Conservation (phyloP, 2,113 vertebrate species). For the Strix aluco region DNA sequence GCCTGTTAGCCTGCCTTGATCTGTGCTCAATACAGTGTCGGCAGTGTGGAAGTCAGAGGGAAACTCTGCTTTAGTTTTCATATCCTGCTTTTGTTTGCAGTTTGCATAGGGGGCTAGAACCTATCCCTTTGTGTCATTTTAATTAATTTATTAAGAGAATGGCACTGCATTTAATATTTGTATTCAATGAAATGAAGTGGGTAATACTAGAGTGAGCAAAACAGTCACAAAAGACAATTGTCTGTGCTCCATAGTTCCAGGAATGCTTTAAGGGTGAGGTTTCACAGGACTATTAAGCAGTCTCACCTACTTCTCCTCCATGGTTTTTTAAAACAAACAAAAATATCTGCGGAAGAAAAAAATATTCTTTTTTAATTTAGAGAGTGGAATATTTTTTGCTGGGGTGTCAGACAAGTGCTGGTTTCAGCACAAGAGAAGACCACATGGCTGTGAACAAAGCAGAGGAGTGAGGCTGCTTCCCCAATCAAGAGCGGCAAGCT, state of each 20-base stretch:
- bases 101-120: not conserved
- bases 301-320: not conserved
- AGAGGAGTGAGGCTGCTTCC: not conserved
- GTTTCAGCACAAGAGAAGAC: constrained; percentile 14
- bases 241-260: not conserved
- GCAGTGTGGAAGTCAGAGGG: not conserved
- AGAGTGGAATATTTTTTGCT: not conserved
- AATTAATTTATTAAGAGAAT: not conserved
- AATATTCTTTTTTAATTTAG: not conserved
- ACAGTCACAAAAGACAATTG: not conserved
- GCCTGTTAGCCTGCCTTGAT: not conserved
- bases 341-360: not conserved
- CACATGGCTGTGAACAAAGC: constrained; percentile 47
- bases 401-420: not conserved
- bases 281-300: not conserved
- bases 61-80: not conserved
- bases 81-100: not conserved
- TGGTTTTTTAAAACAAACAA: not conserved
- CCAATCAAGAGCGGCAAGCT: not conserved
- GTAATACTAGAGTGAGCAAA: not conserved
- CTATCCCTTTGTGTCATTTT: not conserved
- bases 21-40: not conserved
- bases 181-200: not conserved
- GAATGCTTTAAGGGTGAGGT: not conserved
- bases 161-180: not conserved